These are phyloP conservation scores for Calosoma granatense DNA, from an alignment of 1,140 invertebrate species.

Conservation along the genomic window DNA sequence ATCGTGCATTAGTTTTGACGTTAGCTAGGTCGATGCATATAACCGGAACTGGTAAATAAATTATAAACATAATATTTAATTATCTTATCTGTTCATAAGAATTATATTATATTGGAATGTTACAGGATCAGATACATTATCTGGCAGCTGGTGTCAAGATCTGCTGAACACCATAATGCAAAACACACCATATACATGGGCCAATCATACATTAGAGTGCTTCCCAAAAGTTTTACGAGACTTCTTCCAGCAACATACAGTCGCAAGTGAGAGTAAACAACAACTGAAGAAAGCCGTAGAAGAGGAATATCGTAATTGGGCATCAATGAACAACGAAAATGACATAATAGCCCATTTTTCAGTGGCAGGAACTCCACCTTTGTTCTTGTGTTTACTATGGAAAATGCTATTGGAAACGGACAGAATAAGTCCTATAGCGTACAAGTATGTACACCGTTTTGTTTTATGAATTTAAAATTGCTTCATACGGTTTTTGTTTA, in stretches of 20 bases:
- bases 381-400: constrained; percentile 89
- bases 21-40: constrained; percentile 90
- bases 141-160: constrained; percentile 82
- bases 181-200: constrained; percentile 90
- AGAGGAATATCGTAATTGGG: constrained; percentile 93
- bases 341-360: constrained; percentile 94
- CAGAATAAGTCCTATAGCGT: constrained; percentile 83
- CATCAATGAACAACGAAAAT: constrained; percentile 92
- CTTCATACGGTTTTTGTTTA: constrained; percentile 21
- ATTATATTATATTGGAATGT: constrained; percentile 14
- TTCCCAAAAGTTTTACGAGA: constrained; percentile 84
- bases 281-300: constrained; percentile 85
- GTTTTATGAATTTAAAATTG: neutral
- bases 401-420: constrained; percentile 94
- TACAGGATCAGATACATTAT: constrained; percentile 44
- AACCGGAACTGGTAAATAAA: constrained; percentile 53
- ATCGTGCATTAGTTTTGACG: constrained; percentile 82
- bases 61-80: neutral
- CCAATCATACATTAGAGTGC: constrained; percentile 80
- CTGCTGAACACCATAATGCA: constrained; percentile 83
- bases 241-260: constrained; percentile 73
- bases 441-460: constrained; percentile 56
- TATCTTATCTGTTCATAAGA: constrained; percentile 9
- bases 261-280: constrained; percentile 82
- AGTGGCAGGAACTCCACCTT: constrained; percentile 71